Evolutionary conservation across 1,140 invertebrate genomes (phyloP).

Genomic region (Lamellibrachia luymesi): DNA sequence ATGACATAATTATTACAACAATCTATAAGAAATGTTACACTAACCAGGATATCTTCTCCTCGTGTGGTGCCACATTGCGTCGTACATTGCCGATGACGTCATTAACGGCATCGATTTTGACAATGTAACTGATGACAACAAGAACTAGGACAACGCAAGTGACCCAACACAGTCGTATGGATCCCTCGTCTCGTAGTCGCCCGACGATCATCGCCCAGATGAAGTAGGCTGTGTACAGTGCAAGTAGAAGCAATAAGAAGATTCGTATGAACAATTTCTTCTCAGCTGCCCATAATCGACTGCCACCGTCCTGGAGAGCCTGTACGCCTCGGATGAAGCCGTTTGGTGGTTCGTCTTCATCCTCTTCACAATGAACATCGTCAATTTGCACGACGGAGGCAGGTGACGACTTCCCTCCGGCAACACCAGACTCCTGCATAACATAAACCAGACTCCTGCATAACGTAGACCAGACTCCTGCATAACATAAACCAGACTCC

Average conservation of each 20-base stretch:
- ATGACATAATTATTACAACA: not conserved
- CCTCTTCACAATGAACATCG: not conserved
- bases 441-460: not conserved
- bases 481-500: too few species aligned
- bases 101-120: not conserved
- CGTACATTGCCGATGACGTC: not conserved
- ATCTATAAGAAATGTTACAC: not conserved
- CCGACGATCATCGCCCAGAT: not conserved
- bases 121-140: not conserved
- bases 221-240: constrained; percentile 16
- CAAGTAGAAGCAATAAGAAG: not conserved
- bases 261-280: not conserved
- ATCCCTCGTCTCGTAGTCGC: constrained; percentile 28
- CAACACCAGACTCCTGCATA: not conserved
- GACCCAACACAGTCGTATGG: constrained; percentile 18
- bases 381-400: not conserved
- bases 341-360: not conserved
- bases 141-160: not conserved
- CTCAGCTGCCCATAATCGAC: not conserved
- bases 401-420: not conserved
- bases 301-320: not conserved
- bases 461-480: too few species aligned
- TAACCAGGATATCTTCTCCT: not conserved
- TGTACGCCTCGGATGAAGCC: not conserved
- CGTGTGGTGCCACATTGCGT: not conserved